Evolutionary conservation across 2,797 vertebrate genomes (phyloP), one percentile per base, ranked within the genome.

Genomic region (Cyprinella venusta): DNA sequence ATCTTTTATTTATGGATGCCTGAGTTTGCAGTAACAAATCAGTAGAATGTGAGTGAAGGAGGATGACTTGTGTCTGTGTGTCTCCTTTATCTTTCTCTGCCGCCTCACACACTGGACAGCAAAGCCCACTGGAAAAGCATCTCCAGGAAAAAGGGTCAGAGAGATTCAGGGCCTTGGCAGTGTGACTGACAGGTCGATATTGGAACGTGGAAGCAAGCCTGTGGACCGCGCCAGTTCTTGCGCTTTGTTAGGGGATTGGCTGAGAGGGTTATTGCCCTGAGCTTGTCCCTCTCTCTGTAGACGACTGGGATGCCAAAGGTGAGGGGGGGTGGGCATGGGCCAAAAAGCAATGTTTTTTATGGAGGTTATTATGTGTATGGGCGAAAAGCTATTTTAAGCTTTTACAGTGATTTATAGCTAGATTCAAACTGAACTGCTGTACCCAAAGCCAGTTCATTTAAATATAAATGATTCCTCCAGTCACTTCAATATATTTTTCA

Each of bases 151-250:
- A 90, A 86, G 78, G 91, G 89, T 91, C 89, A 88, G 85, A 74
- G 77, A 87, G 84, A 77, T 84, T 80, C 76, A 67, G 61, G 72
- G 85, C 80, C 84, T 87, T 70, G 18, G 59, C 79, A 59, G 75
- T 84, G 87, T 93, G 91, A 94, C 85, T 92, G 93, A 92, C 91
- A 91, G 90, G 84, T 79, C 72, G 71, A 84, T 83, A 71, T 77
- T 52, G 72, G 83, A 77, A 86, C 79, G 89, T 85, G 83, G 61
- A 68, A 68, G 56, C 84, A 42, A 76, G 74, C 12, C 15, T 24
- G 50, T 69, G 85, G 78, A 48, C 56, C 8, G 24, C 71, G 75
- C 59, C 48, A 87, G 82, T 84, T 84, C 86, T 85, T 76, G 50
- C 78, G 87, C 82, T 64, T 81, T 83, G 85, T 79, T 24, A 54